These are phyloP conservation scores for Orchestia grillus DNA, from an alignment of 1,140 invertebrate genomes.

Conservation along the genomic window DNA sequence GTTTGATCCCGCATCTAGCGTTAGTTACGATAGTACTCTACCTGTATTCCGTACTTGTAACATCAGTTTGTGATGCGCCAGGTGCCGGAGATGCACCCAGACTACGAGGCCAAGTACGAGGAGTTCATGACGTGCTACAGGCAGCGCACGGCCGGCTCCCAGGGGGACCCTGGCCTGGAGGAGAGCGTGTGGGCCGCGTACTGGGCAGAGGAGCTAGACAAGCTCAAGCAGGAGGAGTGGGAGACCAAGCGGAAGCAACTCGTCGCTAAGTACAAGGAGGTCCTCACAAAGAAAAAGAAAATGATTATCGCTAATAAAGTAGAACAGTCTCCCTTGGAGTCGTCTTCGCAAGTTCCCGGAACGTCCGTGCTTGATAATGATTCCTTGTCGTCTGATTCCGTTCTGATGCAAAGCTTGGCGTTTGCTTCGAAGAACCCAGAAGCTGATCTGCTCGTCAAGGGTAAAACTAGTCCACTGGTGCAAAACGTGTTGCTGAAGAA, in stretches of 20 bases:
- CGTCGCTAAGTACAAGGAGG: conserved; percentile 16
- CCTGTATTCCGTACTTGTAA: neutral
- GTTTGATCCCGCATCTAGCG: too few relatives aligned
- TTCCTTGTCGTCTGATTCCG: neutral
- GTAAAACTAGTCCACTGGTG: neutral
- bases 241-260: neutral
- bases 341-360: neutral
- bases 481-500: neutral
- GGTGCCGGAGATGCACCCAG: conserved; percentile 38
- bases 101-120: conserved; percentile 28
- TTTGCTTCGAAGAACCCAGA: neutral
- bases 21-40: too few relatives aligned
- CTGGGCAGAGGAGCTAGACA: neutral
- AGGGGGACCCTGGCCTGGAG: neutral
- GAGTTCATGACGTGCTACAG: conserved; percentile 25
- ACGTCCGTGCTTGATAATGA: neutral
- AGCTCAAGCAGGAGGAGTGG: neutral
- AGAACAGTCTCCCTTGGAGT: neutral
- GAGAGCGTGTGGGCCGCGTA: conserved; percentile 17
- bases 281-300: conserved; percentile 23
- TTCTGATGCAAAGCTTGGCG: conserved; percentile 39
- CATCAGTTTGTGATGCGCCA: neutral
- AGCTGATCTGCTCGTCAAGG: neutral
- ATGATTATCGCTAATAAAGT: neutral
- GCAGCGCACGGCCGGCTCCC: neutral